These are phyloP conservation scores for Pasiphila rectangulata DNA, from an alignment of 2,888 invertebrate species.

Conservation along the genomic window DNA sequence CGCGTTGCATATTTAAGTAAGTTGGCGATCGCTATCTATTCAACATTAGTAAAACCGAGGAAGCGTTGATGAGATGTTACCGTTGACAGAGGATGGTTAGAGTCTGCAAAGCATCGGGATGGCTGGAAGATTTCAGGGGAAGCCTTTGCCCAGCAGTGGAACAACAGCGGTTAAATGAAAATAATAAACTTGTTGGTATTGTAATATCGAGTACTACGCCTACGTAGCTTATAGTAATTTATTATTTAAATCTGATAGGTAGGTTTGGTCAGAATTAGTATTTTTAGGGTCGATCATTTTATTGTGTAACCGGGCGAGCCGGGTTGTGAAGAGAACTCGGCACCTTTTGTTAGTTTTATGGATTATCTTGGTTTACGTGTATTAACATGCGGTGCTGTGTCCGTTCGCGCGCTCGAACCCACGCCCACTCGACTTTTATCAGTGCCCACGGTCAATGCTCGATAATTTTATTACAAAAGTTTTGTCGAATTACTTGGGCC, in stretches of 20 bases:
- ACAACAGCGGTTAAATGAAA: no score
- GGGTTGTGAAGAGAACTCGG: conserved; percentile 69
- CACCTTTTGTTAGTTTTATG: conserved; percentile 77
- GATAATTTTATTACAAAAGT: conserved; percentile 80
- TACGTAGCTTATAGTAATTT: no score
- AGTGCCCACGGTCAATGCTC: conserved; percentile 65
- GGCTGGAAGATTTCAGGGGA: no score
- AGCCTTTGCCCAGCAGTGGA: no score
- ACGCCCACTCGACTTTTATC: conserved; percentile 63
- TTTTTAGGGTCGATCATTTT: conserved; percentile 36
- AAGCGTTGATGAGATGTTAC: no score
- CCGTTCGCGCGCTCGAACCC: conserved; percentile 60
- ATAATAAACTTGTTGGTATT: no score
- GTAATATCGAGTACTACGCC: no score
- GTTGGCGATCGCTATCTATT: no score
- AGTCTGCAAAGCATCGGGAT: no score
- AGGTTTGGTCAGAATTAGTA: background rate
- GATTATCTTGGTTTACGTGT: conserved; percentile 75
- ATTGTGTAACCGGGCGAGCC: conserved; percentile 45
- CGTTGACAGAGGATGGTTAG: no score
- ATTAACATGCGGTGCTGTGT: conserved; percentile 70
- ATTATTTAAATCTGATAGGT: no score
- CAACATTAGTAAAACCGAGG: no score
- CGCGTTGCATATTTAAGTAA: conserved; percentile 7
- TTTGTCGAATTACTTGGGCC: conserved; percentile 76